These are phyloP conservation scores for Gymnarchus niloticus DNA, from an alignment of 2,113 vertebrate genomes.

Conservation along the genomic window DNA sequence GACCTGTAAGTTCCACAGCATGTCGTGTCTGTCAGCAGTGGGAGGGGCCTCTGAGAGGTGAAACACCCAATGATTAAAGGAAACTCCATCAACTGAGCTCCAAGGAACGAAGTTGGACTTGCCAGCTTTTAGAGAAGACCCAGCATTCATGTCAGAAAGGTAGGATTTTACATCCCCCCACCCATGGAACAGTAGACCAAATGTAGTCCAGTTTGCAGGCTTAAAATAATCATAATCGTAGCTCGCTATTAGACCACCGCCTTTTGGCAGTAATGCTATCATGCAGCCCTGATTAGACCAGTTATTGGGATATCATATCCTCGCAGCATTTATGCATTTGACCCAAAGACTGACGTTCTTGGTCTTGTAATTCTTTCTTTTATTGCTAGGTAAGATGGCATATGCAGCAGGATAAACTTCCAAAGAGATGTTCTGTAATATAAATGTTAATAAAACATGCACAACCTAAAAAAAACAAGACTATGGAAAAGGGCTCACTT, in stretches of 20 bases:
- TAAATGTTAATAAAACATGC: constrained; percentile 32
- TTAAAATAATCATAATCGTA: constrained; percentile 48
- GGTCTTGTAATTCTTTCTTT: constrained; percentile 44
- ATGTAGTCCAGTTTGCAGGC: constrained; percentile 32
- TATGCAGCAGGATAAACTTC: constrained; percentile 48
- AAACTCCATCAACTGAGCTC: constrained; percentile 28
- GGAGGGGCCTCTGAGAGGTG: constrained; percentile 16
- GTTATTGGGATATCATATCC: constrained; percentile 47
- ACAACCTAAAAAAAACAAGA: constrained; percentile 44
- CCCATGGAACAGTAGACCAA: constrained; percentile 44
- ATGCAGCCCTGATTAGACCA: constrained; percentile 42
- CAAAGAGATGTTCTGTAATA: constrained; percentile 45
- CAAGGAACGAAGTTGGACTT: not conserved
- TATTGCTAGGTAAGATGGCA: constrained; percentile 72
- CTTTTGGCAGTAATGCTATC: constrained; percentile 40
- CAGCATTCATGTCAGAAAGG: constrained; percentile 32
- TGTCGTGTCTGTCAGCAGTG: constrained; percentile 17
- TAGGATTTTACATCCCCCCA: constrained; percentile 37
- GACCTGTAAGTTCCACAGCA: constrained; percentile 35
- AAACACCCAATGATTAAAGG: constrained; percentile 29
- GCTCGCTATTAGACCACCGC: constrained; percentile 43
- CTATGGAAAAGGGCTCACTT: constrained; percentile 43
- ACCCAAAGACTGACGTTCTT: constrained; percentile 33
- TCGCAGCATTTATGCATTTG: constrained; percentile 57
- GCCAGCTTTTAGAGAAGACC: constrained; percentile 46